phyloP scores from a whole-genome alignment of 1,140 invertebrate genomes.

The Drosophila ambigua region DNA sequence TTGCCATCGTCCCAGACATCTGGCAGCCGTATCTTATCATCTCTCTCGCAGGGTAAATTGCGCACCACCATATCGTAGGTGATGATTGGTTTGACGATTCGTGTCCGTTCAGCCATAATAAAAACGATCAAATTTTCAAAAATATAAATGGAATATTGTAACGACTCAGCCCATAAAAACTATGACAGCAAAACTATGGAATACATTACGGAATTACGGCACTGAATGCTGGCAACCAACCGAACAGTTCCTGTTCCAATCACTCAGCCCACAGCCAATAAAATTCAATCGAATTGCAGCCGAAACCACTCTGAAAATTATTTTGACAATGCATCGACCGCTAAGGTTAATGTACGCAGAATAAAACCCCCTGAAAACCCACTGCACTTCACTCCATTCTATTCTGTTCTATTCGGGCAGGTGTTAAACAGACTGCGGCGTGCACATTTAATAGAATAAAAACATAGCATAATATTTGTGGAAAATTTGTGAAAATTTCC shows the following conservation, averaged over 20 bases:
- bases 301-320: background rate
- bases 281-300: background rate
- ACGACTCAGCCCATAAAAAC: background rate
- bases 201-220: background rate
- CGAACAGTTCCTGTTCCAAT: too few relatives aligned
- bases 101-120: slow-evolving; percentile 2
- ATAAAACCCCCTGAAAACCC: slow-evolving; percentile 19
- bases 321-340: slow-evolving; percentile 6
- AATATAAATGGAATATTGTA: too few relatives aligned
- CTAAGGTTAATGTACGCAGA: slow-evolving; percentile 34
- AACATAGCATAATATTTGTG: background rate
- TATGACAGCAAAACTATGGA: background rate
- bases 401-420: background rate
- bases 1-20: slow-evolving; percentile 6
- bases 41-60: slow-evolving; percentile 25
- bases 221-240: too few relatives aligned
- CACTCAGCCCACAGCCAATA: too few relatives aligned
- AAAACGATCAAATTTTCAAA: background rate
- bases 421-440: background rate
- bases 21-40: slow-evolving; percentile 14
- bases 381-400: background rate
- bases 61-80: slow-evolving; percentile 52
- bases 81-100: slow-evolving; percentile 18
- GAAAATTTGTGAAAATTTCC: slow-evolving; percentile 4
- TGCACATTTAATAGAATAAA: slow-evolving; percentile 41